Base-by-base conservation (phyloP, 2,888 invertebrate genomes). In the Tyria jacobaeae region DNA sequence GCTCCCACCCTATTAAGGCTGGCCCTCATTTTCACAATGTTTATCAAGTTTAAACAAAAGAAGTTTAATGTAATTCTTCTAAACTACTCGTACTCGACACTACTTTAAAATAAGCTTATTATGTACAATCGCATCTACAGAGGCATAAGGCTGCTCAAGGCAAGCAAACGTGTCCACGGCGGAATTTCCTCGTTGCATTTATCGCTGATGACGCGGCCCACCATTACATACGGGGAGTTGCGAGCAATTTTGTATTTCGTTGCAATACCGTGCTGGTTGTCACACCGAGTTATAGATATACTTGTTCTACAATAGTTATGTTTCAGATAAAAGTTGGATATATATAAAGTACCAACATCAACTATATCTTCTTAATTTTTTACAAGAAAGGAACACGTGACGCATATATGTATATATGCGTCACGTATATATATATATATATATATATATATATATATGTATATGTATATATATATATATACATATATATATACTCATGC, bases 131-230 rank as follows among this genome's bases (percentile, higher is more conserved):
- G 68, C 65, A 72, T 78, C 73, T 66, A 76, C 59, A 56, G 68
- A 53, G 27, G 62, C 64, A 64, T 66, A 70, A 70, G 72, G 70
- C 75, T 60, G 60, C 57, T 59, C 68, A 78, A 81, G 82, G 81
- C 75, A 62, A 48, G 73, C 54, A 74, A 80, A 79, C 80, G 79
- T 79, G 77, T 80, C 73, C 75, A 75, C 75, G 73, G 70, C 77
- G 81, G 78, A 82, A 84, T 85, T 83, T 82, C 76, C 82, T 79
- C 76, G 82, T 79, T 80, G 83, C 86, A 88, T 86, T 85, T 84
- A 83, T 82, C 79, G 74, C 80, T 85, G 87, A 86, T 87, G 87
- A 87, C 82, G 76, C 73, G 76, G 64, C 62, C 68, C 59, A 66
- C 75, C 70, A 77, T 82, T 82, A 81, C 82, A 72, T 71, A 64